Percentiles rank a stretch among this genome's conserved stretches.
Conservation (phyloP, 2,113 vertebrate species). For the Noturus placidus region DNA sequence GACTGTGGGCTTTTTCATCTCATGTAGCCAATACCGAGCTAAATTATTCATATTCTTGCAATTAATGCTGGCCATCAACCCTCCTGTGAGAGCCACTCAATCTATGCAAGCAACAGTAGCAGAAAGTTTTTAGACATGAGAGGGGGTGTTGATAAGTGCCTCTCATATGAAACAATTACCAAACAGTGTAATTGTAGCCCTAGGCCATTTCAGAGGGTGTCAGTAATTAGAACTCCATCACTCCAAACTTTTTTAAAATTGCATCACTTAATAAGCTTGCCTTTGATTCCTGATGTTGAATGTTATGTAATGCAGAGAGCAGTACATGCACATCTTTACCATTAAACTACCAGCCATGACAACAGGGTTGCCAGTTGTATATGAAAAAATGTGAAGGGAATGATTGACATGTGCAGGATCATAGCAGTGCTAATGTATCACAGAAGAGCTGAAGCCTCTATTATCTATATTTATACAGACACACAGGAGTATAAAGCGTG, state of each 20-base stretch:
- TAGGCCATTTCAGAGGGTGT: constrained; percentile 22
- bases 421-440: not conserved
- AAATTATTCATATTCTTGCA: constrained; percentile 73
- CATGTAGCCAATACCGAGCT: constrained; percentile 64
- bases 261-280: constrained; percentile 29
- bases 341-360: not conserved
- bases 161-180: constrained; percentile 41
- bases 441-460: not conserved
- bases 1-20: constrained; percentile 67
- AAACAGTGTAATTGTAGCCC: constrained; percentile 47
- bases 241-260: constrained; percentile 36
- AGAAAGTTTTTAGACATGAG: constrained; percentile 37
- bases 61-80: constrained; percentile 64
- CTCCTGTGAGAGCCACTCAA: constrained; percentile 39
- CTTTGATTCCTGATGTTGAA: not conserved
- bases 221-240: constrained; percentile 36
- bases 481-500: not conserved
- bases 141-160: constrained; percentile 47
- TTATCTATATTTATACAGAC: not conserved
- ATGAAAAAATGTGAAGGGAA: not conserved
- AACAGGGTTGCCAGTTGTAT: not conserved
- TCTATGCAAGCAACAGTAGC: constrained; percentile 34
- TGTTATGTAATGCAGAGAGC: not conserved
- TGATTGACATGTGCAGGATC: constrained; percentile 3
- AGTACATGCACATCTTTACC: not conserved